A percentile compares a stretch with the other conserved stretches of the same genome.
These are phyloP conservation scores for Setophaga petechia DNA, from an alignment of 2,113 vertebrate species.

Conservation along the genomic window DNA sequence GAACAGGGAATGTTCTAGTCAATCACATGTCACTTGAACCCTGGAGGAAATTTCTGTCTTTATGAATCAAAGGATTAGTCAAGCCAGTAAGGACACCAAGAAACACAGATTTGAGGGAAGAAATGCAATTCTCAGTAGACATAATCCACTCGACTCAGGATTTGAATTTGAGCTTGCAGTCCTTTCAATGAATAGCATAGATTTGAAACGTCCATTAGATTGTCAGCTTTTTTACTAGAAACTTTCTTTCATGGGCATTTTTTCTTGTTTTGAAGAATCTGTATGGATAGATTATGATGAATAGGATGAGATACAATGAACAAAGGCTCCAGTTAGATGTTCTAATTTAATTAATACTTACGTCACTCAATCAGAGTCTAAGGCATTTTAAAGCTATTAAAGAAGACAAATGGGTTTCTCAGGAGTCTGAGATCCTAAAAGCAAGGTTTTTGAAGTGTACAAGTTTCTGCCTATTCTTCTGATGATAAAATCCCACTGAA, in stretches of 20 bases:
- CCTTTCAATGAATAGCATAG: neutral
- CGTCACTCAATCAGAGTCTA: neutral
- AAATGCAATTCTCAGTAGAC: neutral
- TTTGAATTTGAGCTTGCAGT: neutral
- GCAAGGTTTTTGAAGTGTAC: neutral
- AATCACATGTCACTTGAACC: neutral
- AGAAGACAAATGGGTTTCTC: neutral
- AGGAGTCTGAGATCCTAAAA: neutral
- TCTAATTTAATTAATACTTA: neutral
- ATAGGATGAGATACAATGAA: neutral
- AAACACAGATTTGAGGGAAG: accelerated
- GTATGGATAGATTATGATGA: neutral
- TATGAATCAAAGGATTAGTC: conserved; percentile 15
- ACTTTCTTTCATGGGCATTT: neutral
- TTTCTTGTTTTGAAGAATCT: neutral
- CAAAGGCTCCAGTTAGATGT: neutral
- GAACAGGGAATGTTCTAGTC: neutral
- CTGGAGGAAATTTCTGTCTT: conserved; percentile 1
- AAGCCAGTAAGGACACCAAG: neutral
- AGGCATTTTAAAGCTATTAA: neutral
- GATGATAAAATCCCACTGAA: neutral
- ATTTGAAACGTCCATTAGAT: neutral
- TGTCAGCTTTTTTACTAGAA: neutral
- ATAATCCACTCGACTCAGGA: neutral
- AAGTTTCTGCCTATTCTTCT: neutral